Conservation (phyloP, 2,113 vertebrate genomes). For the Peromyscus californicus region DNA sequence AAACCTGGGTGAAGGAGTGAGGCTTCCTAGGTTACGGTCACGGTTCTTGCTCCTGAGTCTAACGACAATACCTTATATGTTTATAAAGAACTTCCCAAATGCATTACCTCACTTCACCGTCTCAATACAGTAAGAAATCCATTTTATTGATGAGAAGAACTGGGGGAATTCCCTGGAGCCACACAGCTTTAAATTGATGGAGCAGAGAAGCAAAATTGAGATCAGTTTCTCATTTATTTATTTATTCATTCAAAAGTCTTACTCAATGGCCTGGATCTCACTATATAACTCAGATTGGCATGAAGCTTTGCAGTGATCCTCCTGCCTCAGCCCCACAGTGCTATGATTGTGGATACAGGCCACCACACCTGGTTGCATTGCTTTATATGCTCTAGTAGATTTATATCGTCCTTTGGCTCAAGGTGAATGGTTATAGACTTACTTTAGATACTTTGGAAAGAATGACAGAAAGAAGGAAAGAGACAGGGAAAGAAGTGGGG, state of each 20-base stretch:
- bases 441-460: conserved; percentile 40
- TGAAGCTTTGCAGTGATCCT: neutral
- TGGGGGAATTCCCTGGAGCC: neutral
- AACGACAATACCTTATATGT: neutral
- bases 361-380: neutral
- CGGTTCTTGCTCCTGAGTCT: neutral
- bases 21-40: neutral
- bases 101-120: neutral
- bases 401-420: conserved; percentile 38
- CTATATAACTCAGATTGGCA: neutral
- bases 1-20: neutral
- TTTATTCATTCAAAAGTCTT: neutral
- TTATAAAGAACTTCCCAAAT: conserved; percentile 37
- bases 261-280: neutral
- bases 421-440: conserved; percentile 8
- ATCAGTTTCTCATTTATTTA: conserved; percentile 20
- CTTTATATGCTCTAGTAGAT: neutral
- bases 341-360: neutral
- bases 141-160: conserved; percentile 48
- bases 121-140: neutral
- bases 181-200: neutral
- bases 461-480: neutral
- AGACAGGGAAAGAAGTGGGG: neutral
- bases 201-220: conserved; percentile 9
- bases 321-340: neutral